A percentile compares a stretch with the other conserved stretches of the same genome.
phyloP scores from a whole-genome alignment of 2,888 invertebrate species.

The Erebia epiphron region DNA sequence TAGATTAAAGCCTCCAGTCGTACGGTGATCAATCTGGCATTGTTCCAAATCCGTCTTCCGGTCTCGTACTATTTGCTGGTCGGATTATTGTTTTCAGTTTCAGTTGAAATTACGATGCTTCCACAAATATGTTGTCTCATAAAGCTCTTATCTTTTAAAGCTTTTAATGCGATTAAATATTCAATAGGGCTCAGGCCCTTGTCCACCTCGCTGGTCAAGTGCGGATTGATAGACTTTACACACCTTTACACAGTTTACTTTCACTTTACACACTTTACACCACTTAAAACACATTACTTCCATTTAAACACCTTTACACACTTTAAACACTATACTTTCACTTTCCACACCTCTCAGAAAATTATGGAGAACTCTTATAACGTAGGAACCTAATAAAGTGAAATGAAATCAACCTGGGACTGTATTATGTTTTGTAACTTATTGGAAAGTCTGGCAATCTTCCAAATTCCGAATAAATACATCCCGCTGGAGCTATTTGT shows the following conservation, averaged over 20 bases:
- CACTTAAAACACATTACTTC: too few relatives aligned
- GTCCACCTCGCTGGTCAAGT: too few relatives aligned
- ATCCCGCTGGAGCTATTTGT: conserved; percentile 1
- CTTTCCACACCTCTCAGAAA: neutral
- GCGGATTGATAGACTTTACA: too few relatives aligned
- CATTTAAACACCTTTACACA: too few relatives aligned
- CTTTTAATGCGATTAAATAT: too few relatives aligned
- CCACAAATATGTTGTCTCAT: neutral
- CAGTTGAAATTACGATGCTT: neutral
- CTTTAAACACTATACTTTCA: too few relatives aligned
- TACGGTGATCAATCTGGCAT: conserved; percentile 26
- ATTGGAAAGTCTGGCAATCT: neutral
- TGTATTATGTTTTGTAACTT: neutral
- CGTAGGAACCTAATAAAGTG: too few relatives aligned
- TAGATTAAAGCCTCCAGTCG: conserved; percentile 20
- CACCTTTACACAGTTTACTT: too few relatives aligned
- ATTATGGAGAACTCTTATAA: too few relatives aligned
- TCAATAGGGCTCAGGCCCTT: too few relatives aligned
- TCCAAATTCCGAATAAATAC: conserved; percentile 3
- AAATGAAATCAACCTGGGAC: too few relatives aligned
- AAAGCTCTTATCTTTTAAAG: too few relatives aligned
- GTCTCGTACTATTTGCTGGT: conserved; percentile 1
- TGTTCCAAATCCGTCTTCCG: conserved; percentile 22
- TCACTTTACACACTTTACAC: neutral
- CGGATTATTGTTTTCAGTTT: neutral